phyloP scores from a whole-genome alignment of 1,140 invertebrate genomes.

The Euura saliciscinereae region DNA sequence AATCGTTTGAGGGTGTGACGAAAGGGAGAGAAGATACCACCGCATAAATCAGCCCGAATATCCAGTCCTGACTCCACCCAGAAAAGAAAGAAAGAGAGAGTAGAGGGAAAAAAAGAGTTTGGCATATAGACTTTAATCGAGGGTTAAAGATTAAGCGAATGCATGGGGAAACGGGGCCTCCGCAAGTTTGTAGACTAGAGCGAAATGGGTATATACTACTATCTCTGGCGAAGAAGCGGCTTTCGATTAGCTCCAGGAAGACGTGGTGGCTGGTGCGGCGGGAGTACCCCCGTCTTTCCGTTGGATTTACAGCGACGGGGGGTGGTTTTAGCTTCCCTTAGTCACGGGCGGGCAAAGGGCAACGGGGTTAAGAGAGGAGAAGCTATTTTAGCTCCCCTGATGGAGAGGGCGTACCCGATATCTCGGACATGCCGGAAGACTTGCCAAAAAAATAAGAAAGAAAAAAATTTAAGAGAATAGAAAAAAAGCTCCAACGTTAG shows the following conservation, averaged over 20 bases:
- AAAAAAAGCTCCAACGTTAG: no score
- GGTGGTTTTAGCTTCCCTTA: slow-evolving; percentile 1
- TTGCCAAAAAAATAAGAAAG: not conserved
- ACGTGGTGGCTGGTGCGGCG: not conserved
- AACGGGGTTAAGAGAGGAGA: not conserved
- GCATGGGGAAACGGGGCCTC: no score
- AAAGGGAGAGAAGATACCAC: not conserved
- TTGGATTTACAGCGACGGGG: slow-evolving; percentile 1
- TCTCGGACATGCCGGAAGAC: not conserved
- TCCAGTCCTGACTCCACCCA: no score
- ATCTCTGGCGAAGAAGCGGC: not conserved
- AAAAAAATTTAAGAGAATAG: not conserved
- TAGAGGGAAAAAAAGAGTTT: no score
- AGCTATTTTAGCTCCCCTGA: not conserved
- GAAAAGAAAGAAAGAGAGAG: no score
- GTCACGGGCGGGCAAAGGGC: not conserved
- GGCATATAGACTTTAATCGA: no score
- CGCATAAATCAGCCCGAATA: not conserved
- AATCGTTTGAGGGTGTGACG: not conserved
- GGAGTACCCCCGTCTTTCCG: not conserved
- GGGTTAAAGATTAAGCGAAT: no score
- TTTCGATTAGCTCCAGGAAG: not conserved
- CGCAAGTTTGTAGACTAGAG: no score
- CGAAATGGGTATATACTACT: not conserved
- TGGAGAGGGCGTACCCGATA: not conserved